Conservation (phyloP, 2,888 invertebrate species). For the Eurytoma adleriae region DNA sequence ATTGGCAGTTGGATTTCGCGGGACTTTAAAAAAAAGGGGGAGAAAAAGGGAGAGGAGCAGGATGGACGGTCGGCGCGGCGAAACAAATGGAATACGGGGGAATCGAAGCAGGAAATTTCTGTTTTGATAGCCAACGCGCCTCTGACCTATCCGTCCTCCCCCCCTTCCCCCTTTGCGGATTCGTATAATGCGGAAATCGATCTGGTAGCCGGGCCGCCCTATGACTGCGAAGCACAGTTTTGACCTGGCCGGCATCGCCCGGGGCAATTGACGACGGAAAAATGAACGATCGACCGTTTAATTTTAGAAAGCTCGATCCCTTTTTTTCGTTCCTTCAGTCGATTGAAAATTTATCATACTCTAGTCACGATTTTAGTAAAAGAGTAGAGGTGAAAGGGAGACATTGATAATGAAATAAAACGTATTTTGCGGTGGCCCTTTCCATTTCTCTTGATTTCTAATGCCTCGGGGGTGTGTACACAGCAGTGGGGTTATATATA, state of each 20-base stretch:
- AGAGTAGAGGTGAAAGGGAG: neutral
- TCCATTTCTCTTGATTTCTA: slow-evolving; percentile 10
- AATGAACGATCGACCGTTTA: no score
- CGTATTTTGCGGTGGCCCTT: neutral
- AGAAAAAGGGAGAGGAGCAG: neutral
- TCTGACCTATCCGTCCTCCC: slow-evolving; percentile 41
- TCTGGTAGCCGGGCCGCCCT: neutral
- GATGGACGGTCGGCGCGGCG: slow-evolving; percentile 10
- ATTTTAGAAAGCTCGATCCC: no score
- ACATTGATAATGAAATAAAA: neutral
- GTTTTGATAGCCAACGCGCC: slow-evolving; percentile 58
- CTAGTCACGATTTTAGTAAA: no score
- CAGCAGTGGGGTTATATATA: neutral
- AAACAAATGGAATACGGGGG: slow-evolving; percentile 60
- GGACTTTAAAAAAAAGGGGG: neutral
- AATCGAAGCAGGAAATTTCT: slow-evolving; percentile 61
- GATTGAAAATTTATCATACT: no score
- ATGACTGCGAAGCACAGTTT: neutral
- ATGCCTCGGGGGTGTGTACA: neutral
- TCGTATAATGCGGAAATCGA: slow-evolving; percentile 10
- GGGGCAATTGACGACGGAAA: no score
- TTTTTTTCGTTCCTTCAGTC: no score
- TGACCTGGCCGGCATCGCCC: neutral
- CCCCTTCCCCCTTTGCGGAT: neutral
- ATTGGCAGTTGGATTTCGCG: slow-evolving; percentile 37